Evolutionary conservation across 2,797 vertebrate species (phyloP), one percentile per base, ranked within the genome.

Genomic region (Megaceryle alcyon): DNA sequence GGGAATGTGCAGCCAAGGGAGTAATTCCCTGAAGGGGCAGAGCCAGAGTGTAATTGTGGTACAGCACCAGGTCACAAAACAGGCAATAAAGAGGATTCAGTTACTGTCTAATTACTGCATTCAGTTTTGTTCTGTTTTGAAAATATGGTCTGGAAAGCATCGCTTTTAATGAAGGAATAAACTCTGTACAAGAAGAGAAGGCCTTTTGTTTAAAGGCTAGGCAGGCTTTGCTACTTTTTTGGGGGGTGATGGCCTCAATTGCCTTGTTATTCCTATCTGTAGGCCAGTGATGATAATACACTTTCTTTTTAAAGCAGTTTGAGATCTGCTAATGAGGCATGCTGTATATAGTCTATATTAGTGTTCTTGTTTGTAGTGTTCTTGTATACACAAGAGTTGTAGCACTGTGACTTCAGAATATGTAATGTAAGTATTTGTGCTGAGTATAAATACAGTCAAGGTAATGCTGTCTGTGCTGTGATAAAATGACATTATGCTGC

Each of bases 381-480:
- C 86, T 90, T 18, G 8, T 5, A 28, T 65, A 78, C 23, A n/a
- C 57, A 60, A 48, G 66, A 66, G 59, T 26, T 77, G 56, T 64
- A 82, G 48, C 83, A 80, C 64, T 61, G 80, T 76, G 75, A 77
- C 88, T 90, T 84, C 86, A 88, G 77, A 92, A 94, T 93, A 90
- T 54, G 37, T 79, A 94, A 92, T 95, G 66, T 51, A 82, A 85
- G 94, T 86, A 86, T 88, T 94, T 92, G 37, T 88, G 56, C 75
- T 59, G 83, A 75, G 57, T 85, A 68, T 87, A 95, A 93, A 91
- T 84, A 60, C 71, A 44, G 66, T 68, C 53, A 77, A 77, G 78
- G 46, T 29, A 82, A 22, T 78, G 41, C 63, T 84, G 26, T 88
- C 82, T 85, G 8, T 63, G 28, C 66, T 84, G 44, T 57, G 64